Evolutionary conservation across 2,888 invertebrate species (phyloP).

Genomic region (Nematopogon swammerdamellus): DNA sequence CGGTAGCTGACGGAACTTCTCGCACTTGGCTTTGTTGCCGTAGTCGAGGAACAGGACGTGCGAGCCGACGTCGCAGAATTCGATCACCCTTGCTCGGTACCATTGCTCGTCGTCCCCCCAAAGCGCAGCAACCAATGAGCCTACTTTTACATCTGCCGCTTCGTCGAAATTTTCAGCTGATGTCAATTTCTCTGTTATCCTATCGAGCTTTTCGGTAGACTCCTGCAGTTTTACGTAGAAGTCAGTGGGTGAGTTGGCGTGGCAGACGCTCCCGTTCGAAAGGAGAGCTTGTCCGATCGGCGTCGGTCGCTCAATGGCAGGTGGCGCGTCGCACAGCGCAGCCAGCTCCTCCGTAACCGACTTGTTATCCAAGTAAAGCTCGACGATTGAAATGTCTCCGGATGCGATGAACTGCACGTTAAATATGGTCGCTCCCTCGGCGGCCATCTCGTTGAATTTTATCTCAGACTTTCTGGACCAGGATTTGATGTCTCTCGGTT

Average conservation of each 20-base stretch:
- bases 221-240: conserved; percentile 71
- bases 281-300: conserved; percentile 40
- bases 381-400: conserved; percentile 62
- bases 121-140: conserved; percentile 62
- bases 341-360: conserved; percentile 62
- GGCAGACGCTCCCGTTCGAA: conserved; percentile 62
- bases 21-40: conserved; percentile 63
- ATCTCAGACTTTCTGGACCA: conserved; percentile 67
- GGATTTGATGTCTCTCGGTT: conserved; percentile 50
- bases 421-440: conserved; percentile 68
- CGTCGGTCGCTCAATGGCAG: conserved; percentile 30
- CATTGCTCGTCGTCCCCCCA: conserved; percentile 64
- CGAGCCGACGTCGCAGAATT: conserved; percentile 50
- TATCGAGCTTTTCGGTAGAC: conserved; percentile 52
- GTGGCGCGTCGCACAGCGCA: conserved; percentile 42
- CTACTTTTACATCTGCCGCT: conserved; percentile 51
- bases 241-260: conserved; percentile 64
- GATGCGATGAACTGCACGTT: conserved; percentile 64
- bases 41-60: conserved; percentile 68
- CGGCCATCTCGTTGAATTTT: conserved; percentile 65
- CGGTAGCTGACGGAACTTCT: conserved; percentile 58
- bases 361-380: conserved; percentile 57
- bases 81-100: conserved; percentile 64
- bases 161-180: conserved; percentile 50
- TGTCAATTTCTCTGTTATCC: conserved; percentile 56